Conservation (phyloP, 2,113 vertebrate species). For the Haemorhous mexicanus region DNA sequence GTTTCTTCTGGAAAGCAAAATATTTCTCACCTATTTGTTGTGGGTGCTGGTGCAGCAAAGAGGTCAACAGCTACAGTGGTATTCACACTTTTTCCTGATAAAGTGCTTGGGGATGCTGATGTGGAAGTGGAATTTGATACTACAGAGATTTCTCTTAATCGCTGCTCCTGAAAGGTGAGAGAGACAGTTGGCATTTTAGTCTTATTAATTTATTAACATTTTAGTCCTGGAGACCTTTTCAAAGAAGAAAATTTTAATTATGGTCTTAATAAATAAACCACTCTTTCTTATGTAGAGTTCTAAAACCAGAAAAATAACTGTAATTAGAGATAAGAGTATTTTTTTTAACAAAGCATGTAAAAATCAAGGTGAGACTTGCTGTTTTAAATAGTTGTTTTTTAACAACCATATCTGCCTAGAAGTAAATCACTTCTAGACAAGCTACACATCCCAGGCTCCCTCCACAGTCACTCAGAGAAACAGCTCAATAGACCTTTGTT, state of each 20-base stretch:
- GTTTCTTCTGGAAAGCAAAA: background rate
- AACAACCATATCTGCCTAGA: background rate
- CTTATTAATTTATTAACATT: background rate
- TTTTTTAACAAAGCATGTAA: background rate
- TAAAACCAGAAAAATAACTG: background rate
- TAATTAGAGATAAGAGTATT: background rate
- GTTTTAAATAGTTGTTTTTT: background rate
- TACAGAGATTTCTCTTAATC: constrained; percentile 83
- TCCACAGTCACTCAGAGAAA: background rate
- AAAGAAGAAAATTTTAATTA: background rate
- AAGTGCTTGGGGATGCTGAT: constrained; percentile 85
- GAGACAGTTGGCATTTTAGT: background rate
- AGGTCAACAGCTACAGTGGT: constrained; percentile 81
- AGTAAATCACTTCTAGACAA: background rate
- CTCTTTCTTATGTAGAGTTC: background rate
- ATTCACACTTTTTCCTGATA: constrained; percentile 85
- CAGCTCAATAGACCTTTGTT: background rate
- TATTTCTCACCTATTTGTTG: constrained; percentile 81
- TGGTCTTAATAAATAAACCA: background rate
- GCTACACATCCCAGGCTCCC: background rate
- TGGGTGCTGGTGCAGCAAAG: constrained; percentile 81
- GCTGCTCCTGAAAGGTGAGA: constrained; percentile 76
- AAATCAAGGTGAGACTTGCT: background rate
- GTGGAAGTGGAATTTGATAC: constrained; percentile 77
- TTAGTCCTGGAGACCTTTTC: background rate